Evolutionary conservation across 2,888 invertebrate species (phyloP).

Genomic region (Pandemis cinnamomeana): DNA sequence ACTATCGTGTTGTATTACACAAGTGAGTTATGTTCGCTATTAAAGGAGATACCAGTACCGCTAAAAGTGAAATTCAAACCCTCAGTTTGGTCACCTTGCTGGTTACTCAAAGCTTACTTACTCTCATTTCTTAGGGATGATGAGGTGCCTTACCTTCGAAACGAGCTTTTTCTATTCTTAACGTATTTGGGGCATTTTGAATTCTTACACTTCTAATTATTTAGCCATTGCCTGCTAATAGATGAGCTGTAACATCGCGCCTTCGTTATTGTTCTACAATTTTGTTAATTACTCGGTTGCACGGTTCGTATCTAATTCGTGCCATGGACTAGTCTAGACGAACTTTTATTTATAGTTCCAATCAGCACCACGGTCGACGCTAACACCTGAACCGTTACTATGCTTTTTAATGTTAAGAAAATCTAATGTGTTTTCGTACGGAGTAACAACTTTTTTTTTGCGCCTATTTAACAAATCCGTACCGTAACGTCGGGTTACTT

Average conservation of each 20-base stretch:
- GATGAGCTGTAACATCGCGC: constrained; percentile 58
- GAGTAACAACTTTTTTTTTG: no score
- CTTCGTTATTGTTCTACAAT: constrained; percentile 71
- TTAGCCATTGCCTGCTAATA: constrained; percentile 71
- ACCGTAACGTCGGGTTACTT: no score
- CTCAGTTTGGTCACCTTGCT: not conserved
- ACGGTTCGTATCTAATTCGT: constrained; percentile 60
- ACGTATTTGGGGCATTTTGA: constrained; percentile 49
- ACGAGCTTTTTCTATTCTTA: not conserved
- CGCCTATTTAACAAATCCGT: no score
- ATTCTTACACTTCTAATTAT: constrained; percentile 53
- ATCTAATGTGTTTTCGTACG: not conserved
- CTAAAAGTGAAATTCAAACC: not conserved
- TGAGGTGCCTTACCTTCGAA: not conserved
- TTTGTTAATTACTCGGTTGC: constrained; percentile 65
- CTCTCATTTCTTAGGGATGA: not conserved
- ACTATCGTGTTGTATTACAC: constrained; percentile 27
- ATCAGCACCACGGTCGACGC: not conserved
- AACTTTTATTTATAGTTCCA: constrained; percentile 7
- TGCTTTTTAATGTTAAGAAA: not conserved
- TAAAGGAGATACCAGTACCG: not conserved
- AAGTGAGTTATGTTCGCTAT: constrained; percentile 2
- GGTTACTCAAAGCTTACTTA: not conserved
- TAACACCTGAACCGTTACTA: not conserved
- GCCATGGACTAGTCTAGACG: constrained; percentile 38